Conservation (phyloP, 2,888 invertebrate species). For the Calameuta filiformis region DNA sequence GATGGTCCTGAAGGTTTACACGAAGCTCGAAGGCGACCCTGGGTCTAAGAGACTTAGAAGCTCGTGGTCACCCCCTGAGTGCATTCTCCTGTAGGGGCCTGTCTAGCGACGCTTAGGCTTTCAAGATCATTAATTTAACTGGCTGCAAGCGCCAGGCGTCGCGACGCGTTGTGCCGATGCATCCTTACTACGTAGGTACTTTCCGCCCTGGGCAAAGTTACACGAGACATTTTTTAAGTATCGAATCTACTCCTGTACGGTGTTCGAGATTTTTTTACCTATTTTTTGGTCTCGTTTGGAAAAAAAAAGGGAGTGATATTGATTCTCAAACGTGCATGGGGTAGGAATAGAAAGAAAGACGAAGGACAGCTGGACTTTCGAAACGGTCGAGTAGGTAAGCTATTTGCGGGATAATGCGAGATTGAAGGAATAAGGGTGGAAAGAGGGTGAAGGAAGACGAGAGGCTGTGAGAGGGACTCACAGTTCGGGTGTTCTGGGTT, state of each 20-base stretch:
- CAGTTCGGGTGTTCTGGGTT: background rate
- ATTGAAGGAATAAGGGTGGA: conserved; percentile 50
- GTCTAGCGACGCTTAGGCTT: conserved; percentile 60
- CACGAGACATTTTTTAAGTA: background rate
- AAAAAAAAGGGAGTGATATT: conserved; percentile 14
- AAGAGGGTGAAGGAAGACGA: conserved; percentile 32
- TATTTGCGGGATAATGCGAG: conserved; percentile 55
- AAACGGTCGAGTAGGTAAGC: conserved; percentile 48
- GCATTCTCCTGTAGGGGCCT: conserved; percentile 63
- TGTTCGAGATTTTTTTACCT: background rate
- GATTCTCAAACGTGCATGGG: conserved; percentile 24
- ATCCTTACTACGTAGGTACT: too few species aligned
- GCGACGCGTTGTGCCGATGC: conserved; percentile 35
- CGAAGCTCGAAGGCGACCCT: conserved; percentile 46
- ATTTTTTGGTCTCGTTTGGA: background rate
- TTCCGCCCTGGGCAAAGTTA: too few species aligned
- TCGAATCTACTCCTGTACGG: background rate
- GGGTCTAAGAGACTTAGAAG: conserved; percentile 64
- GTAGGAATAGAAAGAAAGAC: conserved; percentile 22
- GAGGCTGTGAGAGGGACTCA: conserved; percentile 13
- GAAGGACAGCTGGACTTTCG: conserved; percentile 42
- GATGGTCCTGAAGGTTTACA: conserved; percentile 45
- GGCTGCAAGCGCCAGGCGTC: conserved; percentile 45
- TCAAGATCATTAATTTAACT: conserved; percentile 65
- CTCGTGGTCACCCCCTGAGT: conserved; percentile 64